These are phyloP conservation scores for Monopis laevigella DNA, from an alignment of 2,888 invertebrate species.

Conservation along the genomic window DNA sequence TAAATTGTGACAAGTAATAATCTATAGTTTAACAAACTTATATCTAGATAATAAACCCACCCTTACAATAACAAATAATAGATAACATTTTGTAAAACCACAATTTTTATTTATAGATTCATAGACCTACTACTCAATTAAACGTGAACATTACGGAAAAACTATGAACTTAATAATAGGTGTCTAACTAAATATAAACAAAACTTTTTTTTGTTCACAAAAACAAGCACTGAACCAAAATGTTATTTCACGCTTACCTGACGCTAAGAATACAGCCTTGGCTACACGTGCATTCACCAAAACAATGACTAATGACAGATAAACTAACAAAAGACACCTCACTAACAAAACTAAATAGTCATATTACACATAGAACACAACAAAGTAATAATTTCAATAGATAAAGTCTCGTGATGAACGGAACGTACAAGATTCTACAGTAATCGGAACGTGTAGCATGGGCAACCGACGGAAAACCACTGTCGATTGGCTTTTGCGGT, in stretches of 20 bases:
- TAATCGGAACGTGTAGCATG: not conserved
- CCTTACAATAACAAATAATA: too few relatives aligned
- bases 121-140: too few relatives aligned
- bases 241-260: slow-evolving; percentile 2
- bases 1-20: too few relatives aligned
- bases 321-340: not conserved
- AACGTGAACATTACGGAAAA: too few relatives aligned
- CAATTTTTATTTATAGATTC: too few relatives aligned
- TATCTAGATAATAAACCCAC: too few relatives aligned
- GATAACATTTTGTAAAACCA: too few relatives aligned
- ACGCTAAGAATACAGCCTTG: not conserved
- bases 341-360: not conserved
- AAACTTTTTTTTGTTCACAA: not conserved
- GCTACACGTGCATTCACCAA: not conserved
- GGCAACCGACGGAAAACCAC: slow-evolving; percentile 1
- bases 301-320: not conserved
- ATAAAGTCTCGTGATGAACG: not conserved
- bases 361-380: not conserved
- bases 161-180: too few relatives aligned
- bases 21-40: too few relatives aligned
- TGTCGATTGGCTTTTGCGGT: too few relatives aligned
- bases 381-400: not conserved
- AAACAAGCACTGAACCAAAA: too few relatives aligned
- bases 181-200: too few relatives aligned
- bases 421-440: not conserved